Conservation (phyloP, 2,888 invertebrate genomes). For the Marasmarcha lunaedactyla region DNA sequence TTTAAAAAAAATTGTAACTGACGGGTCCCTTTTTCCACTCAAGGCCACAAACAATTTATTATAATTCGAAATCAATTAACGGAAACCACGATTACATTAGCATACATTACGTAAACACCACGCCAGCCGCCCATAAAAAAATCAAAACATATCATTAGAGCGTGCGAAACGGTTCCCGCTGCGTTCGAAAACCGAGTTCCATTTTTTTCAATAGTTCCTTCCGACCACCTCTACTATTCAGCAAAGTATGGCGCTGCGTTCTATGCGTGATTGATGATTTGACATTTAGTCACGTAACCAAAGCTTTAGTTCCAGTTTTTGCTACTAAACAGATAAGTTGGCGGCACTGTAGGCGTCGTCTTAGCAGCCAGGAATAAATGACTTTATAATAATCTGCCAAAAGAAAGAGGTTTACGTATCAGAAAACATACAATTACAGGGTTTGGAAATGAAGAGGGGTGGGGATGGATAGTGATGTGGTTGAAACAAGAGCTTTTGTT, state of each 20-base stretch:
- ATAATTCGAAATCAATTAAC: slow-evolving; percentile 3
- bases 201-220: too few species aligned
- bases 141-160: slow-evolving; percentile 38
- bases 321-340: too few species aligned
- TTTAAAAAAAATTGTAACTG: too few species aligned
- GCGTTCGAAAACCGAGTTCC: slow-evolving; percentile 4
- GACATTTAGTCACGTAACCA: too few species aligned
- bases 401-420: slow-evolving; percentile 48
- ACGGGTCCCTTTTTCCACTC: not conserved
- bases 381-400: slow-evolving; percentile 51
- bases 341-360: slow-evolving; percentile 41
- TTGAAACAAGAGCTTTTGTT: too few species aligned
- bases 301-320: too few species aligned
- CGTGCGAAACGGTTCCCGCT: slow-evolving; percentile 31
- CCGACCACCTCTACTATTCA: too few species aligned
- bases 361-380: slow-evolving; percentile 47
- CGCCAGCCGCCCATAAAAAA: slow-evolving; percentile 20
- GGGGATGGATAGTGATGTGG: too few species aligned
- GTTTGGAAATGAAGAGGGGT: slow-evolving; percentile 30
- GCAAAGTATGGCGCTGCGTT: too few species aligned
- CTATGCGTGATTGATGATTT: too few species aligned
- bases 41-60: not conserved
- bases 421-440: slow-evolving; percentile 53
- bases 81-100: slow-evolving; percentile 12
- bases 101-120: slow-evolving; percentile 12